Percentiles rank a stretch among this genome's conserved stretches.
phyloP scores from a whole-genome alignment of 2,113 vertebrate species.

The Atractosteus spatula region DNA sequence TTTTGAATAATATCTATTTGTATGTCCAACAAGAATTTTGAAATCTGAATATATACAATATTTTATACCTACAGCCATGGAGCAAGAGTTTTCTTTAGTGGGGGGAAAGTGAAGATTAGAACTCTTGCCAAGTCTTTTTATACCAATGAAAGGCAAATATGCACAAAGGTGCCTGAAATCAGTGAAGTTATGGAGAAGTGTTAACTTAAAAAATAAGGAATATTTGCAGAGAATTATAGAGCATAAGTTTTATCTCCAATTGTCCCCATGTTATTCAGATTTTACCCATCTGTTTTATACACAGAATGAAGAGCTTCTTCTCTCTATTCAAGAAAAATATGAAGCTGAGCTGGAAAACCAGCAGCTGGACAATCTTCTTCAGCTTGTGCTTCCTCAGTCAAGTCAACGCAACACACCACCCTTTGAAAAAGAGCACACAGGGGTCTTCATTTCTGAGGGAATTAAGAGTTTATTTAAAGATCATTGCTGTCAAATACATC shows the following conservation, averaged over 20 bases:
- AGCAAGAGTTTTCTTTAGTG: no score
- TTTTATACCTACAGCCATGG: no score
- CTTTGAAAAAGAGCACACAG: no score
- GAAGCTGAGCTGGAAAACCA: slow-evolving; percentile 2
- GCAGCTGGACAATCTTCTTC: slow-evolving; percentile 11
- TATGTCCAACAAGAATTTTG: no score
- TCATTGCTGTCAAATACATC: background rate
- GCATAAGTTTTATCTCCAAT: background rate
- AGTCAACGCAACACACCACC: background rate
- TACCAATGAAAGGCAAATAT: background rate
- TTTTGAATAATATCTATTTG: no score
- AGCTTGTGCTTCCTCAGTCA: slow-evolving; percentile 8
- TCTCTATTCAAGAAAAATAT: slow-evolving; percentile 18
- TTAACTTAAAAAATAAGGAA: background rate
- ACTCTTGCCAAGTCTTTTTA: background rate
- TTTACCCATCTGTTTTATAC: background rate
- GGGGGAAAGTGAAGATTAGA: no score
- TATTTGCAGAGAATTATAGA: background rate
- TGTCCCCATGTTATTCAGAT: background rate
- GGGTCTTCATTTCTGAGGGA: background rate
- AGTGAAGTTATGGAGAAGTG: background rate
- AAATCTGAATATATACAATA: no score
- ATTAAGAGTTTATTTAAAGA: background rate
- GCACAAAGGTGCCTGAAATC: background rate
- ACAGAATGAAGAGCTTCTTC: slow-evolving; percentile 10